Evolutionary conservation across 2,113 vertebrate species (phyloP), one percentile per base, ranked within the genome.

Genomic region (Hassar affinis): DNA sequence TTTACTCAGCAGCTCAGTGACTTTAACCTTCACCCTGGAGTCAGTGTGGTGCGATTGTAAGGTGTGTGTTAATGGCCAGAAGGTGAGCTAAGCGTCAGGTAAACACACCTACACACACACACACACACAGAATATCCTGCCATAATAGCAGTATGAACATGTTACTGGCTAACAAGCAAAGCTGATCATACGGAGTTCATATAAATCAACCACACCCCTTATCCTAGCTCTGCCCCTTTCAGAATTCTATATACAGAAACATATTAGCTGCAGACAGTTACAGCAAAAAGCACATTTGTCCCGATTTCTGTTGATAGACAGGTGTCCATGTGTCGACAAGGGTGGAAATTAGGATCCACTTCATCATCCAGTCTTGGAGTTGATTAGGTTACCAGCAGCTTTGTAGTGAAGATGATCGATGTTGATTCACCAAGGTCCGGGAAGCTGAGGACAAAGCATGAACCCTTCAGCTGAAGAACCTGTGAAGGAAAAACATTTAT

Each of bases 1-100:
- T 86, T 86, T 85, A 71, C 83, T 59, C 10, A 83, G 79, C 68
- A 77, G 78, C 79, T 35, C 71, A 75, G 62, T 69, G 71, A 64
- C 78, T 86, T 59, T 80, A 59, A 83, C 74, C 74, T 77, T 77
- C 74, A 77, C 51, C 74, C 74, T 56, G 51, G 51, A 77, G 74
- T 77, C 74, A 77, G 30, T 2, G 30, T 77, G 74, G 4, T 35
- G 74, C 25, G 51, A 77, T 77, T 77, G 33, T 56, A 6, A 77
- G 30, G 74, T 77, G 74, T 54, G 74, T 56, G 10, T 35, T 77
- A 77, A 56, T 54, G 30, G 51, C 74, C 72, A 38, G 56, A 38
- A 77, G 30, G 74, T 77, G 51, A 77, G 20, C 74, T 35, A 77
- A 77, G 51, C 51, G 0, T 56, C 51, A 77, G 33, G 51, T 77